Evolutionary conservation across 1,140 invertebrate genomes (phyloP), one percentile per base, ranked within the genome.

Genomic region (Euglossa dilemma): DNA sequence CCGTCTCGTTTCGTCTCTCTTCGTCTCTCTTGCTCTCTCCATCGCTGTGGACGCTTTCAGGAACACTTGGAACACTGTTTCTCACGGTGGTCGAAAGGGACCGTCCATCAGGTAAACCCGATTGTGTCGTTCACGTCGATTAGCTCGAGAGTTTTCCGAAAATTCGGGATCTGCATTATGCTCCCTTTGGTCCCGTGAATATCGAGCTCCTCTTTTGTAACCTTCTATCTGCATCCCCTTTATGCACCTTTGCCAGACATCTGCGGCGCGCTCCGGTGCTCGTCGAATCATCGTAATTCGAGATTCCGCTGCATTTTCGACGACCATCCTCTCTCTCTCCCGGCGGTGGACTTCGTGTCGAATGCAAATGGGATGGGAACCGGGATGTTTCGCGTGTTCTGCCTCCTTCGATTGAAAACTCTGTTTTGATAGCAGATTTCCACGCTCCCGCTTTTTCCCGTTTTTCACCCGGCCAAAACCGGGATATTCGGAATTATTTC

Each of bases 21-120:
- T 5, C 12, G 12, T 47, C 1, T 20, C 14, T 25, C 0, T 14
- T 12, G 9, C 18, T 36, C 63, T 36, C 28, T 36, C 28, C 36
- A 36, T 36, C 36, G 4, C 14, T 20, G 50, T 52, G 25, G 28
- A 67, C 25, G 64, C n/a, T 86, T 82, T 73, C 78, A n/a, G 75
- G 36, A 70, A 74, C 61, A 80, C 63, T 84, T 47, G 69, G 69
- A 85, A 86, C 70, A 90, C 80, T 89, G 90, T 92, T 92, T 92
- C 91, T 92, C 92, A 92, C 92, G 92, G 89, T 92, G 81, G 56
- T 89, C 85, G 76, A 85, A 91, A 90, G 89, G 86, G 85, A 87
- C 88, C 80, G 87, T 84, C 90, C 79, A 83, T 84, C 84, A 90
- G 87, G 83, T 89, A 86, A 78, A 66, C 79, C 78, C 80, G 59